Conservation (phyloP, 1,140 invertebrate genomes). For the Branchinecta lynchi region DNA sequence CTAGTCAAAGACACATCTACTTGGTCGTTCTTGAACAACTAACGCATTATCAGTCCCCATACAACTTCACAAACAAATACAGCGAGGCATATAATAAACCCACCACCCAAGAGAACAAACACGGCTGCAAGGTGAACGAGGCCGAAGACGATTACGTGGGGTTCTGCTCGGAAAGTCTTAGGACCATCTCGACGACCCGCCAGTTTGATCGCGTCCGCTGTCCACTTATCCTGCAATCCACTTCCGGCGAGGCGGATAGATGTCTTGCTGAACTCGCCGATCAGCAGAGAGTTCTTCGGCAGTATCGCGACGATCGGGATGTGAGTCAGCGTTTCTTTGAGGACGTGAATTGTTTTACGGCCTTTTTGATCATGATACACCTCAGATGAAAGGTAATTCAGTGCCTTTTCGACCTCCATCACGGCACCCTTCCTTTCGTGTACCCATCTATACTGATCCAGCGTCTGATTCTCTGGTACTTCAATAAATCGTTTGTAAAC, state of each 20-base stretch:
- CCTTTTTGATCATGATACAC: background rate
- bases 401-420: background rate
- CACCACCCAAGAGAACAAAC: too few relatives aligned
- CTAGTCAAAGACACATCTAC: too few relatives aligned
- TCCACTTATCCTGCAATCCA: background rate
- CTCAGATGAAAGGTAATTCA: background rate
- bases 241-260: background rate
- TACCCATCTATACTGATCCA: background rate
- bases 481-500: background rate
- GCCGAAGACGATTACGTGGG: too few relatives aligned
- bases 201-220: background rate
- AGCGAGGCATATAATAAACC: too few relatives aligned
- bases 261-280: background rate
- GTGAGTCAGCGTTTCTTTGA: background rate
- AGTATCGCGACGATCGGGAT: background rate
- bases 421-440: background rate
- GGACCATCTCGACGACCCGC: too few relatives aligned
- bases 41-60: too few relatives aligned
- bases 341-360: background rate
- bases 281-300: background rate
- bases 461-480: background rate
- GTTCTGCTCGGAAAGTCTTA: too few relatives aligned
- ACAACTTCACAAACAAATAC: too few relatives aligned
- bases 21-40: too few relatives aligned
- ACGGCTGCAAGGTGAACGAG: too few relatives aligned